These are phyloP conservation scores for Anthophora plumipes DNA, from an alignment of 2,888 invertebrate species.

Conservation along the genomic window DNA sequence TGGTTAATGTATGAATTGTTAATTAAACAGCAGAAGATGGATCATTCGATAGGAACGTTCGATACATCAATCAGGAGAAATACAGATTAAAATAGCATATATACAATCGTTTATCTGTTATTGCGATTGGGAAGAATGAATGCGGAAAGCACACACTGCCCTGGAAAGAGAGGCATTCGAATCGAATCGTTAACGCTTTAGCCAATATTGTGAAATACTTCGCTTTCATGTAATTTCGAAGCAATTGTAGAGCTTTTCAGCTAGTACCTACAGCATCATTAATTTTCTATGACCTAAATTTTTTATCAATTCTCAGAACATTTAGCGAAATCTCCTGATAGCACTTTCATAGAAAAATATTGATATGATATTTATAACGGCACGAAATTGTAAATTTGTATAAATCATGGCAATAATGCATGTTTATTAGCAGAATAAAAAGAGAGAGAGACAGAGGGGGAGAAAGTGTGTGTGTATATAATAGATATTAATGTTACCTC, in stretches of 20 bases:
- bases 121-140: constrained; percentile 12
- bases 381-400: background rate
- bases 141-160: background rate
- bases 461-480: no score
- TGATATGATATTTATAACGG: background rate
- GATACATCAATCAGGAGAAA: constrained; percentile 4
- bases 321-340: background rate
- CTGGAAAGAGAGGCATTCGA: constrained; percentile 23
- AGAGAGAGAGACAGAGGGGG: background rate
- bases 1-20: background rate
- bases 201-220: constrained; percentile 46
- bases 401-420: background rate
- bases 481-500: background rate
- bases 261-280: constrained; percentile 20
- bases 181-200: constrained; percentile 37
- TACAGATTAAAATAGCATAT: constrained; percentile 9
- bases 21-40: background rate
- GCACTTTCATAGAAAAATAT: background rate
- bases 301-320: background rate
- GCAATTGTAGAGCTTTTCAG: constrained; percentile 38
- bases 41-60: constrained; percentile 8
- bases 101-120: constrained; percentile 13
- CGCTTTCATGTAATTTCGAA: constrained; percentile 35
- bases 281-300: constrained; percentile 21
- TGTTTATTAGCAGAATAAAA: no score